These are phyloP conservation scores for Ictalurus furcatus DNA, from an alignment of 2,113 vertebrate genomes.

Conservation along the genomic window DNA sequence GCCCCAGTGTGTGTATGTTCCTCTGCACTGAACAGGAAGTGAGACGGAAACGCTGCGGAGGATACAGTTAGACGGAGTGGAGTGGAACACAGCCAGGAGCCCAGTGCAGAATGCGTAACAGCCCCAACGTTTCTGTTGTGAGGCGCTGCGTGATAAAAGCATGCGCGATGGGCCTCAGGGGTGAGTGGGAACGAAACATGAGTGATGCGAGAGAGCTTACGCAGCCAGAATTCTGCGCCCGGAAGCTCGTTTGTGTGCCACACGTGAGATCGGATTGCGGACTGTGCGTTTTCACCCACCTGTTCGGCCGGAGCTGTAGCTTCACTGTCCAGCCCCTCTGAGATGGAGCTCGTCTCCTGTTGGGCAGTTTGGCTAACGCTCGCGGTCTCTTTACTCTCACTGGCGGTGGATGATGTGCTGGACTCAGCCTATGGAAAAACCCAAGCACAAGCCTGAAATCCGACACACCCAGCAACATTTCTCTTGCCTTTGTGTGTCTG, in stretches of 20 bases:
- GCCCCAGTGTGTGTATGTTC: neutral
- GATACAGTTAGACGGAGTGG: neutral
- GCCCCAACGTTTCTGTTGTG: constrained; percentile 4
- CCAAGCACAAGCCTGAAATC: neutral
- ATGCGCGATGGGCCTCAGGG: neutral
- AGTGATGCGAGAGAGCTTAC: neutral
- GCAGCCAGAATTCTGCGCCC: neutral
- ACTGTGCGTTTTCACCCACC: constrained; percentile 53
- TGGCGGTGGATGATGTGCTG: constrained; percentile 57
- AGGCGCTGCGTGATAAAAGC: neutral
- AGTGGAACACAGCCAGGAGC: constrained; percentile 7
- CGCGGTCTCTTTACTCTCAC: constrained; percentile 50
- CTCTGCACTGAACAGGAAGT: constrained; percentile 8
- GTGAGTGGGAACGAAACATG: neutral
- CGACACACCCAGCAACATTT: neutral
- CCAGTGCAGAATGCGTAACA: neutral
- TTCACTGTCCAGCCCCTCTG: constrained; percentile 41
- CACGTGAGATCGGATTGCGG: neutral
- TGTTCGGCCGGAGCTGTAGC: constrained; percentile 55
- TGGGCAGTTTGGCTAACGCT: constrained; percentile 24
- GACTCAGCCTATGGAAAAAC: constrained; percentile 68
- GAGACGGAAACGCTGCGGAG: constrained; percentile 13
- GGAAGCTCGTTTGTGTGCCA: neutral
- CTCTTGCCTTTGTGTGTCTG: neutral
- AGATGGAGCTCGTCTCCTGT: constrained; percentile 40